Evolutionary conservation across 1,140 invertebrate species (phyloP).

Genomic region (Drosophila azteca): DNA sequence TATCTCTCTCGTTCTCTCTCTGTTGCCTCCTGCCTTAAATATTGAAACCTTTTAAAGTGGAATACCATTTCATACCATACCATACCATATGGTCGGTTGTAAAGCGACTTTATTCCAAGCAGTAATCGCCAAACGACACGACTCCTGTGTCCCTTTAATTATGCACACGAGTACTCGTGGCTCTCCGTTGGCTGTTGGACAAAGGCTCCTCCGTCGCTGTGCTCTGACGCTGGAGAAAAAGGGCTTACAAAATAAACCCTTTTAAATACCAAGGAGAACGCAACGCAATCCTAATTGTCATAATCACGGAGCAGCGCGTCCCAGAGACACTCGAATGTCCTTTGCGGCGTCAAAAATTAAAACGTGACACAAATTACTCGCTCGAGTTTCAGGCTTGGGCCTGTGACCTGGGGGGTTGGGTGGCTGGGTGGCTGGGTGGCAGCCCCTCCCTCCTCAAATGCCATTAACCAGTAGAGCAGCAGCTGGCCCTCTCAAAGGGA

Average conservation of each 20-base stretch:
- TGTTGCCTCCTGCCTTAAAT: too few relatives aligned
- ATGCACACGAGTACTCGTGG: slow-evolving; percentile 16
- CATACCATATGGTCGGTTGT: not conserved
- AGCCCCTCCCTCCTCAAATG: slow-evolving; percentile 37
- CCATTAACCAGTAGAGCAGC: slow-evolving; percentile 59
- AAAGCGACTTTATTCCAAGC: slow-evolving; percentile 10
- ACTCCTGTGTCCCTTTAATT: slow-evolving; percentile 6
- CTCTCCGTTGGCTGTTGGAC: slow-evolving; percentile 8
- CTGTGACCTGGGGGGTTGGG: slow-evolving; percentile 21
- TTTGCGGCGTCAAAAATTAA: slow-evolving; percentile 77
- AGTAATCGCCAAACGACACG: not conserved
- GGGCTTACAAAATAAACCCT: slow-evolving; percentile 59
- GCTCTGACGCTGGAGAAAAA: not conserved
- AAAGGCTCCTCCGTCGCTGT: slow-evolving; percentile 18
- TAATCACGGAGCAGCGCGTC: slow-evolving; percentile 58
- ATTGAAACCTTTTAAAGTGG: not conserved
- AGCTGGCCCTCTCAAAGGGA: slow-evolving; percentile 3
- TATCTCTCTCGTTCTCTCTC: too few relatives aligned
- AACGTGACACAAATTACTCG: slow-evolving; percentile 78
- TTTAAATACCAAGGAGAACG: slow-evolving; percentile 46
- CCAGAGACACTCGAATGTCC: slow-evolving; percentile 46
- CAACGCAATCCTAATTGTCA: slow-evolving; percentile 67
- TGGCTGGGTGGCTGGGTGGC: slow-evolving; percentile 10
- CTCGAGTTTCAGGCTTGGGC: slow-evolving; percentile 27
- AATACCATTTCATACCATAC: not conserved